These are phyloP conservation scores for Clistopyga incitator DNA, from an alignment of 2,888 invertebrate genomes.

Conservation along the genomic window DNA sequence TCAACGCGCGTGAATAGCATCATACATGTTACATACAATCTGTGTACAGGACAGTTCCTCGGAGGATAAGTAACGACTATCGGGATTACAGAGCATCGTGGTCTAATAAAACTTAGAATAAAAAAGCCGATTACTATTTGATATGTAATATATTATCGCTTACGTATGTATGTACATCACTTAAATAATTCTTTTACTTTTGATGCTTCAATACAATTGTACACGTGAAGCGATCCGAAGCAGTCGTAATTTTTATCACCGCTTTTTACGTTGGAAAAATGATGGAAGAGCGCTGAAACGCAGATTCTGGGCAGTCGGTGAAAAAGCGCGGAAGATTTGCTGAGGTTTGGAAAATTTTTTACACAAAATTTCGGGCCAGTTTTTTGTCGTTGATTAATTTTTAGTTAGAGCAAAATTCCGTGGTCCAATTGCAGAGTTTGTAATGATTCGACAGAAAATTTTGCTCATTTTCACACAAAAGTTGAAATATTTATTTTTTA, in stretches of 20 bases:
- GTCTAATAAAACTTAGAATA: neutral
- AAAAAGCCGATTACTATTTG: constrained; percentile 55
- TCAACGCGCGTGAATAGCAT: constrained; percentile 58
- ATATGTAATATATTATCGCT: constrained; percentile 71
- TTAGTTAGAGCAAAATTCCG: too few species aligned
- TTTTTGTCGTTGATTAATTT: constrained; percentile 18
- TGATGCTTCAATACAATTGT: constrained; percentile 41
- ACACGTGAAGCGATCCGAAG: constrained; percentile 44
- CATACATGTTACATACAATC: neutral
- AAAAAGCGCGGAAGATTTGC: neutral
- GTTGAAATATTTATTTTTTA: too few species aligned
- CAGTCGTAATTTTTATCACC: constrained; percentile 14
- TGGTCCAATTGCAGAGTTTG: too few species aligned
- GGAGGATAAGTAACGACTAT: neutral
- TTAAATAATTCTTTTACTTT: constrained; percentile 56
- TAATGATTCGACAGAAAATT: too few species aligned
- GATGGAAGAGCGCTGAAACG: constrained; percentile 36
- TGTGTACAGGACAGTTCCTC: neutral
- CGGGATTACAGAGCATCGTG: neutral
- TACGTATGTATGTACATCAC: constrained; percentile 66
- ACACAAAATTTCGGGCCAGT: neutral
- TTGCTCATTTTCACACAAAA: too few species aligned
- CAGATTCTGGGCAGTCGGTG: neutral
- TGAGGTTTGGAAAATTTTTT: neutral
- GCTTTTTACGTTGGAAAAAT: constrained; percentile 38